A percentile compares a stretch with the other conserved stretches of the same genome.
phyloP scores from a whole-genome alignment of 2,797 vertebrate genomes.

The Sebastes cheni region DNA sequence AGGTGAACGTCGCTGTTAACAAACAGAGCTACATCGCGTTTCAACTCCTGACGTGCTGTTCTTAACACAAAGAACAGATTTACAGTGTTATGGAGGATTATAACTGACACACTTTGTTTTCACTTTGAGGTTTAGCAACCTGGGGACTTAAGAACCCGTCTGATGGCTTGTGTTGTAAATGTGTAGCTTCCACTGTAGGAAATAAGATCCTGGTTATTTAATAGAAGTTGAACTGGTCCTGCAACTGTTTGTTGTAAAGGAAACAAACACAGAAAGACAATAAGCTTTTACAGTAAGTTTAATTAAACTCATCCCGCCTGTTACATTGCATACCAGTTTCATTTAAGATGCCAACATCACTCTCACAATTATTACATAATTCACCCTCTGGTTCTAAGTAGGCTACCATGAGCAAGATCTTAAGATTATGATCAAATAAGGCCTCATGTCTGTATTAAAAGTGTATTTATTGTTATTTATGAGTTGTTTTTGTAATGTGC shows the following conservation, averaged over 20 bases:
- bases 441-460: no score
- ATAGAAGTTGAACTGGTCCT: not conserved
- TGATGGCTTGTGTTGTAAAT: not conserved
- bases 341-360: not conserved
- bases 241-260: not conserved
- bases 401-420: no score
- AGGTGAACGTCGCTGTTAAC: not conserved
- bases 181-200: not conserved
- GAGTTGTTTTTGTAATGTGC: conserved; percentile 27
- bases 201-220: not conserved
- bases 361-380: no score
- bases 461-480: conserved; percentile 12
- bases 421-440: no score
- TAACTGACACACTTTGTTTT: not conserved
- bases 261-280: not conserved
- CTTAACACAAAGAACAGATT: not conserved
- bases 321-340: not conserved
- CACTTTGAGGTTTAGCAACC: not conserved
- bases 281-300: not conserved
- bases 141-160: not conserved
- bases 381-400: no score
- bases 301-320: no score
- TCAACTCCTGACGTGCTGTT: not conserved
- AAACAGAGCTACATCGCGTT: not conserved
- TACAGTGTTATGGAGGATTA: not conserved